Evolutionary conservation across 2,888 invertebrate genomes (phyloP), one percentile per base, ranked within the genome.

Genomic region (Noctua comes): DNA sequence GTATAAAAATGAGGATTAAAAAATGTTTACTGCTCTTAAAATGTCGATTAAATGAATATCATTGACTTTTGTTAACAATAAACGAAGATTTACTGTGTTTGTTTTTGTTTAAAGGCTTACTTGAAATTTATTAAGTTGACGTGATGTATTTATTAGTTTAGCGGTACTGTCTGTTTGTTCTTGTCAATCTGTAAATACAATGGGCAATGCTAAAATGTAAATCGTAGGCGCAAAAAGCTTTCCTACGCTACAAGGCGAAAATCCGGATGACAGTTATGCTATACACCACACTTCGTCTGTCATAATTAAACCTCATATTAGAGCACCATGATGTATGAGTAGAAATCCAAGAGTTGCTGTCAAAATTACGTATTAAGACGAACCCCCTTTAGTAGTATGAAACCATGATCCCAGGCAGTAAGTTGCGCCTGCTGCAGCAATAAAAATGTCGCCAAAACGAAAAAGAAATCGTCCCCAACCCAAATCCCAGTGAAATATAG

Each of bases 61-160:
- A 83, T 85, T 85, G 84, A 86, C 83, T 85, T 86, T 85, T 76
- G 79, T 86, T 83, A 86, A 86, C 86, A 83, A 83, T 86, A 80
- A 83, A 86, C 84, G 76, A 76, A 73, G 86, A 85, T 85, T 86
- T 86, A 85, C 86, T 74, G 76, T 86, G 70, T 76, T 83, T 86
- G 71, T 79, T 83, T 84, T 76, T 86, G 46, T 76, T 73, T 71
- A 64, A 59, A 66, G 27, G 46, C 27, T 79, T 62, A 43, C 73
- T 79, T 86, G 24, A 72, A 74, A 79, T 82, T 73, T 84, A 82
- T 84, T 79, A 73, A 68, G 59, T 82, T 24, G 73, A 65, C 65
- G 64, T 86, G 80, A 86, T 79, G 68, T 73, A 80, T 85, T 83
- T 86, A 76, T 80, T 86, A 51, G 54, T 40, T 65, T 0, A 64